These are phyloP conservation scores for Chrysopilus asiliformis DNA, from an alignment of 2,888 invertebrate species.

Conservation along the genomic window DNA sequence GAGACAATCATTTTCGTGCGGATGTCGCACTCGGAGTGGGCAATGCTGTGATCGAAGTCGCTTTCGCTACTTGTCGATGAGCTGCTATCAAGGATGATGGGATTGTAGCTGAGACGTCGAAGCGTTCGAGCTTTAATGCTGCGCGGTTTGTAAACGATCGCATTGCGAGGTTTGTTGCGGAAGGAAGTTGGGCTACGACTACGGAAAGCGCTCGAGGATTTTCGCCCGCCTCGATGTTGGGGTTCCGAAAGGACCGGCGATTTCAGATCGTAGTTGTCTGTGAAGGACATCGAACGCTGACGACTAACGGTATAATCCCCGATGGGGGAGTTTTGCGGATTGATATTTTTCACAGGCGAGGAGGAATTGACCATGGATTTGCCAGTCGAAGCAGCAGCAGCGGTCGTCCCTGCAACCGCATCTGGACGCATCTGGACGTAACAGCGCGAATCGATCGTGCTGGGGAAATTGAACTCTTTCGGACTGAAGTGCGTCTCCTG, in stretches of 20 bases:
- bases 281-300: conserved; percentile 40
- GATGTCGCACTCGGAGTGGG: conserved; percentile 44
- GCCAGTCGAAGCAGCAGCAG: conserved; percentile 5
- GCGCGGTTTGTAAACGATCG: conserved; percentile 30
- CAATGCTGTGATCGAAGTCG: conserved; percentile 33
- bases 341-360: conserved; percentile 27
- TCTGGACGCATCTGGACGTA: conserved; percentile 24
- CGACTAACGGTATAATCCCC: conserved; percentile 23
- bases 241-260: conserved; percentile 28
- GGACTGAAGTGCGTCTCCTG: conserved; percentile 29
- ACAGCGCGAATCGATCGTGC: conserved; percentile 19
- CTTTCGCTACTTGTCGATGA: conserved; percentile 42
- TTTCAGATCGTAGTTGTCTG: conserved; percentile 35
- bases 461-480: conserved; percentile 10
- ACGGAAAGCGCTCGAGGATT: conserved; percentile 12
- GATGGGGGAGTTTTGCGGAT: conserved; percentile 22
- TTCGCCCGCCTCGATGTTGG: conserved; percentile 14
- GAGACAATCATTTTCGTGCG: conserved; percentile 27
- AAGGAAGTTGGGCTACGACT: conserved; percentile 17
- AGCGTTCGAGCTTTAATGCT: conserved; percentile 42
- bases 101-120: conserved; percentile 44
- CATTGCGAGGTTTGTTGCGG: conserved; percentile 16
- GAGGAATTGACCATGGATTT: conserved; percentile 16
- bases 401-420: conserved; percentile 15
- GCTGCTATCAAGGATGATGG: conserved; percentile 40